These are phyloP conservation scores for Porites australiensis DNA, from an alignment of 64 coral and sea anemone species.

Conservation along the genomic window DNA sequence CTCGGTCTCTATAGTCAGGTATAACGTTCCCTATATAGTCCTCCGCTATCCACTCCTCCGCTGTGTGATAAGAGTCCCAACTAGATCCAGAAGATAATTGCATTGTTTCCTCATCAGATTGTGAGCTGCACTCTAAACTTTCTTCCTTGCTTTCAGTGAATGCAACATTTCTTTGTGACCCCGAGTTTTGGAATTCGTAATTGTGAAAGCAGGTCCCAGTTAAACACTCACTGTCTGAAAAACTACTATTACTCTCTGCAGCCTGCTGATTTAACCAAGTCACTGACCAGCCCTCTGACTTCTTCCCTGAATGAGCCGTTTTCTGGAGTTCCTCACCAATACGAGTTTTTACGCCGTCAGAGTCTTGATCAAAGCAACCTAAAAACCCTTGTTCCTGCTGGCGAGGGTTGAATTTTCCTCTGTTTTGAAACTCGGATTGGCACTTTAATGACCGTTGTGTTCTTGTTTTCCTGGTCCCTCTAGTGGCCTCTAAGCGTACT, in stretches of 20 bases:
- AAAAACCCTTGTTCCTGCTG: background rate
- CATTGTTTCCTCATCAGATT: conserved; percentile 4
- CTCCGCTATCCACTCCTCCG: conserved; percentile 19
- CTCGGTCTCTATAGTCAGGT: conserved; percentile 32
- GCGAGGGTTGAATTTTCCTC: background rate
- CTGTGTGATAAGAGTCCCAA: background rate
- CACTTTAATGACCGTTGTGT: background rate
- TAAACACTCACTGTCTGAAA: background rate
- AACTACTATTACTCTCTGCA: background rate
- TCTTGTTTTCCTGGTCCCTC: background rate
- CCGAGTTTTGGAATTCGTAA: background rate
- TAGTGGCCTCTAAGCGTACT: background rate
- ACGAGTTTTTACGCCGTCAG: background rate
- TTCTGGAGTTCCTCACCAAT: background rate
- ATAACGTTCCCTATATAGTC: conserved; percentile 17
- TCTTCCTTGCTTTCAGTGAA: background rate
- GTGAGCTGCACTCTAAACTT: background rate
- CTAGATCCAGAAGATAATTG: conserved; percentile 2
- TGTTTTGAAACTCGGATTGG: background rate
- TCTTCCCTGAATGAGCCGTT: background rate
- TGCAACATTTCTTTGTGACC: background rate
- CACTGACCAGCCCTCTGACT: background rate
- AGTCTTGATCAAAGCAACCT: conserved; percentile 4
- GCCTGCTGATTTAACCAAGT: background rate
- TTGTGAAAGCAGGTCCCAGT: background rate